Percentiles rank a stretch among this genome's conserved stretches.
These are phyloP conservation scores for Seriola aureovittata DNA, from an alignment of 2,113 vertebrate species.

Conservation along the genomic window DNA sequence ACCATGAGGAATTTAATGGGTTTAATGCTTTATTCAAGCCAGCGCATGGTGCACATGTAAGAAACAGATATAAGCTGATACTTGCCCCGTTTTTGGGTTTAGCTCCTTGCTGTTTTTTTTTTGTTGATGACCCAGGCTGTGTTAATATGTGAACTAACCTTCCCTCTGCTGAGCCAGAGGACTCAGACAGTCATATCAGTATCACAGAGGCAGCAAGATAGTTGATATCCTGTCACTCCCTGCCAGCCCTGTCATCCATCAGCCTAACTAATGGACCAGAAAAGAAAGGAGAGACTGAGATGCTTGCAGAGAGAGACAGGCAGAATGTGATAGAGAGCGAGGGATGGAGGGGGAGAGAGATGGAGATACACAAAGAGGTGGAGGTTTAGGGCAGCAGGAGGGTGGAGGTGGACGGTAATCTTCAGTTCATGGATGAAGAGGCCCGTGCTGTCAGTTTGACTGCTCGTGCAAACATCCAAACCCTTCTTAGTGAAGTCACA, in stretches of 20 bases:
- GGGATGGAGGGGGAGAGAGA: background rate
- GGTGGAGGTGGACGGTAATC: conserved; percentile 30
- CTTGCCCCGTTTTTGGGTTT: background rate
- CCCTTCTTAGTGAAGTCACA: background rate
- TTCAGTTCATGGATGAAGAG: conserved; percentile 6
- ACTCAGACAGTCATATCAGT: conserved; percentile 46
- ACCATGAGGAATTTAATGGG: background rate
- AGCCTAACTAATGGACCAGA: conserved; percentile 70
- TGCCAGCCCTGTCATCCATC: conserved; percentile 71
- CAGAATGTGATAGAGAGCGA: background rate
- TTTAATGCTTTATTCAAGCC: too few species aligned
- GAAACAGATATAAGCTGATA: background rate
- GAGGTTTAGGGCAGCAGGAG: conserved; percentile 28
- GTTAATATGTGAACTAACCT: conserved; percentile 40
- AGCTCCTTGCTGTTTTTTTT: background rate
- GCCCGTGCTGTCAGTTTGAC: conserved; percentile 19
- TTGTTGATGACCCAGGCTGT: conserved; percentile 15
- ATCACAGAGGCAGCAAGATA: conserved; percentile 53
- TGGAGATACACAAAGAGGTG: conserved; percentile 13
- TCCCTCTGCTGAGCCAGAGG: conserved; percentile 39
- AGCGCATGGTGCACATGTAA: background rate
- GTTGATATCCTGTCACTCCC: conserved; percentile 64
- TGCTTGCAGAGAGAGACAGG: conserved; percentile 1
- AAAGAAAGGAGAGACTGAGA: conserved; percentile 49
- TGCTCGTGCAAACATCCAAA: background rate